phyloP scores from a whole-genome alignment of 2,888 invertebrate genomes.

The Acholoe squamosa region DNA sequence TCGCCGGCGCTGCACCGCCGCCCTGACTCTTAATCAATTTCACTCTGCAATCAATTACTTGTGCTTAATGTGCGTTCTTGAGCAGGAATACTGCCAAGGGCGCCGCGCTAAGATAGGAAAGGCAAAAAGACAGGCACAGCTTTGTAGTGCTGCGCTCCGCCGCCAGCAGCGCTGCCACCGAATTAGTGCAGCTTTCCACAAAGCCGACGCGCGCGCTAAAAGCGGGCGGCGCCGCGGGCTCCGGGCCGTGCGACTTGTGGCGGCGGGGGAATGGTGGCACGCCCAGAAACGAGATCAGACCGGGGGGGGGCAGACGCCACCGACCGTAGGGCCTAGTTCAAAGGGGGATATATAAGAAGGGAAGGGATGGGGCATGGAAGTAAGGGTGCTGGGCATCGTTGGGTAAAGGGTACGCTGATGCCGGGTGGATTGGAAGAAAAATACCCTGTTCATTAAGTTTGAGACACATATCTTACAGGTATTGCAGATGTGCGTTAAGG shows the following conservation, averaged over 20 bases:
- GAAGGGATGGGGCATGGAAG: not conserved
- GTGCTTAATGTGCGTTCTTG: constrained; percentile 57
- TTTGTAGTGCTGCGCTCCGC: constrained; percentile 49
- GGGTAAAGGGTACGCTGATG: not conserved
- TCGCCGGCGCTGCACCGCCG: constrained; percentile 52
- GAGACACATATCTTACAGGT: no score
- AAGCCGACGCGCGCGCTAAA: constrained; percentile 51
- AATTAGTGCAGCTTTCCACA: constrained; percentile 56
- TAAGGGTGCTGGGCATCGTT: not conserved
- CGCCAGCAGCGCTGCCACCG: constrained; percentile 53
- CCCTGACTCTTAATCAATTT: constrained; percentile 62
- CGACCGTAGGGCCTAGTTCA: not conserved
- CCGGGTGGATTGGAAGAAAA: no score
- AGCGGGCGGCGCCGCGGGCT: constrained; percentile 46
- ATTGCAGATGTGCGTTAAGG: no score
- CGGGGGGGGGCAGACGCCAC: not conserved
- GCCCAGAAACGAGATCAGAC: constrained; percentile 58
- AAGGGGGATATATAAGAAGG: not conserved
- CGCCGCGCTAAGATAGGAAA: constrained; percentile 47
- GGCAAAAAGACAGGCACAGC: constrained; percentile 52
- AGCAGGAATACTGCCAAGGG: constrained; percentile 53
- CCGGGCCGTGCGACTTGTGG: constrained; percentile 48
- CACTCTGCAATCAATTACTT: constrained; percentile 60
- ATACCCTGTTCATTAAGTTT: no score
- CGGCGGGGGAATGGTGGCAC: constrained; percentile 1